Conservation (phyloP, 1,140 invertebrate species). For the Helicorthomorpha holstii region DNA sequence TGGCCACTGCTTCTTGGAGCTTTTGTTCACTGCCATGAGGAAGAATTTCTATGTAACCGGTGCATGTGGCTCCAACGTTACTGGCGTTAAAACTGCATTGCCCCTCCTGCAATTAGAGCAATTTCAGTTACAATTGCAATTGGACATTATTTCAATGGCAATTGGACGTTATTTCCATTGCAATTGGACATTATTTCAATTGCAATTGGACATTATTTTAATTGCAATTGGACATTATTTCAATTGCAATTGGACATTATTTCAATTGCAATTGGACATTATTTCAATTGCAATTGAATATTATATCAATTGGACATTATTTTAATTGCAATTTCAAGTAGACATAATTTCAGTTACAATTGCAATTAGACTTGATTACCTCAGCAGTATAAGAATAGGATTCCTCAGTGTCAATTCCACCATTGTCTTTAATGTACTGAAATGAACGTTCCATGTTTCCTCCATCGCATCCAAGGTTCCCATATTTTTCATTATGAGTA, state of each 20-base stretch:
- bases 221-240: too few relatives aligned
- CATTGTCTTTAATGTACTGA: conserved; percentile 40
- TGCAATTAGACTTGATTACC: neutral
- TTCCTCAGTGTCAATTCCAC: conserved; percentile 40
- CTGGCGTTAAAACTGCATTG: neutral
- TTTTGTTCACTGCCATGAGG: neutral
- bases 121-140: too few relatives aligned
- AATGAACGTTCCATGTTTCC: conserved; percentile 44
- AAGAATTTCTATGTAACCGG: neutral
- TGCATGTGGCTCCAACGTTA: neutral
- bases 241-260: too few relatives aligned
- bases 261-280: too few relatives aligned
- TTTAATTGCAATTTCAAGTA: neutral
- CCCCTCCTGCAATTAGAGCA: too few relatives aligned
- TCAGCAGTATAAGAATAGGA: conserved; percentile 30
- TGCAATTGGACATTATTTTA: too few relatives aligned
- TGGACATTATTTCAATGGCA: too few relatives aligned
- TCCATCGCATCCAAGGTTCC: conserved; percentile 47
- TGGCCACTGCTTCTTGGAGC: conserved; percentile 22
- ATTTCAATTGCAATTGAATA: neutral
- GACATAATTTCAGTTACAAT: neutral
- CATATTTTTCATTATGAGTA: conserved; percentile 20
- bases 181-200: too few relatives aligned
- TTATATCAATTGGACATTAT: neutral
- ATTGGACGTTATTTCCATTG: too few relatives aligned